phyloP scores from a whole-genome alignment of 2,797 vertebrate species.

The Gadopsis marmoratus region DNA sequence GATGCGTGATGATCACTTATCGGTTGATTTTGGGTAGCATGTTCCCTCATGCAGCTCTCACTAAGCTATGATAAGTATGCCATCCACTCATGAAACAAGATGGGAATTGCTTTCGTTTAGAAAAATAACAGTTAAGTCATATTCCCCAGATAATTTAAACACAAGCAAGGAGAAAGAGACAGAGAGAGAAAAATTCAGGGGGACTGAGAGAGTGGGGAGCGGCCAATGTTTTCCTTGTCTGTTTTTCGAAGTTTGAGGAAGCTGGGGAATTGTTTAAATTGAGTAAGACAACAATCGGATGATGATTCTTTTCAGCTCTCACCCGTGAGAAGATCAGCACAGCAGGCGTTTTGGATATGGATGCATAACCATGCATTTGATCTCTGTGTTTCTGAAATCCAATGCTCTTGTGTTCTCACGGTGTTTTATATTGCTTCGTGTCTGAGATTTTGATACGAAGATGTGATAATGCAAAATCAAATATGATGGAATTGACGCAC shows the following conservation, averaged over 20 bases:
- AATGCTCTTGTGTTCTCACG: neutral
- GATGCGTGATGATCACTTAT: neutral
- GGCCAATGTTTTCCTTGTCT: conserved; percentile 62
- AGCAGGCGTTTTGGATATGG: conserved; percentile 31
- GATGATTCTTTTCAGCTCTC: conserved; percentile 45
- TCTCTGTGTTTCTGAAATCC: conserved; percentile 30
- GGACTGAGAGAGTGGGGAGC: conserved; percentile 37
- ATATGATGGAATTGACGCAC: neutral
- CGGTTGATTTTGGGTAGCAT: conserved; percentile 36
- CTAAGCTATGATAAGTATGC: conserved; percentile 15
- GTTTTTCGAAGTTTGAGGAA: conserved; percentile 47
- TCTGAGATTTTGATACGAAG: conserved; percentile 24
- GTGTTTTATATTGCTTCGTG: conserved; percentile 12
- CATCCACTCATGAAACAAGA: conserved; percentile 19
- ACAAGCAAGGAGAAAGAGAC: conserved; percentile 47
- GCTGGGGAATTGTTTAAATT: conserved; percentile 54
- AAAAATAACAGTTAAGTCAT: conserved; percentile 45
- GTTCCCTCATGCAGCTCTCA: conserved; percentile 11
- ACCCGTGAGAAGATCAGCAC: conserved; percentile 51
- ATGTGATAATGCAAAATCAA: conserved; percentile 36
- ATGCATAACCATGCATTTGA: conserved; percentile 51
- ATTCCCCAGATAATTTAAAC: conserved; percentile 46
- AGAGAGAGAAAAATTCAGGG: conserved; percentile 14
- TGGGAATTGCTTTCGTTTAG: conserved; percentile 40
- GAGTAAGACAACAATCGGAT: conserved; percentile 62